A percentile compares a stretch with the other conserved stretches of the same genome.
These are phyloP conservation scores for Xestia c-nigrum DNA, from an alignment of 2,888 invertebrate genomes.

Conservation along the genomic window DNA sequence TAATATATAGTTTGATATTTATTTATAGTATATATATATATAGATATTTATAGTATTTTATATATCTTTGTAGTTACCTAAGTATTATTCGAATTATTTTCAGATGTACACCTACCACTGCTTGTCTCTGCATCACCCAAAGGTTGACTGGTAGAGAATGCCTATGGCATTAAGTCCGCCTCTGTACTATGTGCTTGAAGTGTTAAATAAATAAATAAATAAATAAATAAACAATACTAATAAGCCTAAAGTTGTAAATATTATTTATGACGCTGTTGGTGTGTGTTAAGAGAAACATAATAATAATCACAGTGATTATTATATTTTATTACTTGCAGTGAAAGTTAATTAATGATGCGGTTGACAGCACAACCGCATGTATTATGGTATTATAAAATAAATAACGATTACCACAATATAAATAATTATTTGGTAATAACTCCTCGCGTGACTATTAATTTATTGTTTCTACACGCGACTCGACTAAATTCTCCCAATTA, in stretches of 20 bases:
- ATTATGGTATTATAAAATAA: slow-evolving; percentile 31
- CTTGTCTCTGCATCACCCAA: too few relatives aligned
- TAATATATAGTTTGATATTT: too few relatives aligned
- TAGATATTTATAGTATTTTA: too few relatives aligned
- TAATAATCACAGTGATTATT: slow-evolving; percentile 4
- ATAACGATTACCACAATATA: background rate
- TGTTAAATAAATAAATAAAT: too few relatives aligned
- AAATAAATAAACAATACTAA: background rate
- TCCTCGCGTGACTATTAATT: slow-evolving; percentile 19
- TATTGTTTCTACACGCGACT: background rate
- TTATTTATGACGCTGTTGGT: background rate
- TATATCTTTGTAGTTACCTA: too few relatives aligned
- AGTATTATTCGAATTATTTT: too few relatives aligned
- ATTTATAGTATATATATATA: too few relatives aligned
- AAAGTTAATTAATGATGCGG: slow-evolving; percentile 37
- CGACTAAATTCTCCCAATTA: background rate
- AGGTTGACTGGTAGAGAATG: too few relatives aligned
- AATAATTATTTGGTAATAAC: slow-evolving; percentile 20
- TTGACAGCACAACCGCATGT: slow-evolving; percentile 13
- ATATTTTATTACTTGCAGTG: slow-evolving; percentile 31
- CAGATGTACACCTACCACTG: too few relatives aligned
- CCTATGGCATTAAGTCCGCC: too few relatives aligned
- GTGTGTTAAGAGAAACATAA: background rate
- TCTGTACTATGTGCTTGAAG: too few relatives aligned
- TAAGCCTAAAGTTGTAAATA: background rate